These are phyloP conservation scores for Thripadectes ignobilis DNA, from an alignment of 2,797 vertebrate genomes.

Conservation along the genomic window DNA sequence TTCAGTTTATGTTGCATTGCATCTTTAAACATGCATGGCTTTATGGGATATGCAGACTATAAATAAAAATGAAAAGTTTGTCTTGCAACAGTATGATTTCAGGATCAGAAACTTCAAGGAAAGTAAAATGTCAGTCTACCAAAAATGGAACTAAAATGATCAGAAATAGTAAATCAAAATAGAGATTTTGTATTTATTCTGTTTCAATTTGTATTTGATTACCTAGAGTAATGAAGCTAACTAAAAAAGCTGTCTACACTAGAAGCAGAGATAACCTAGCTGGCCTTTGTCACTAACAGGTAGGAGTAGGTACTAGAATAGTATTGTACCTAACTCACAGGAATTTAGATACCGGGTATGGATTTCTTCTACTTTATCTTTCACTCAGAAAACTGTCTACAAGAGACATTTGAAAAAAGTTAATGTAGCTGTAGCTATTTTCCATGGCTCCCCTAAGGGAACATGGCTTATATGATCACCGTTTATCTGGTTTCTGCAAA, in stretches of 20 bases:
- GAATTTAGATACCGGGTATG: not conserved
- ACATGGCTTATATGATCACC: not conserved
- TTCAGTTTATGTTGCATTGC: not conserved
- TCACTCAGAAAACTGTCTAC: not conserved
- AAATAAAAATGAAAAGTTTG: not conserved
- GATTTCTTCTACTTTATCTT: not conserved
- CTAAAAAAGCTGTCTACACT: not conserved
- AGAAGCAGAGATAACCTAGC: not conserved
- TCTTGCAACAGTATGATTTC: not conserved
- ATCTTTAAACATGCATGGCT: fast-evolving
- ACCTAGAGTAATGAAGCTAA: not conserved
- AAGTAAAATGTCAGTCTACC: not conserved
- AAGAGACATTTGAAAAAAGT: not conserved
- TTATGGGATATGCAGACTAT: not conserved
- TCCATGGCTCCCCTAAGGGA: not conserved
- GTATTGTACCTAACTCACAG: not conserved
- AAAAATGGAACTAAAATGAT: not conserved
- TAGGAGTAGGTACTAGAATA: not conserved
- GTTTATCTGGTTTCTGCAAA: not conserved
- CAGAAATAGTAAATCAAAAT: not conserved
- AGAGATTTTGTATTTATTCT: not conserved
- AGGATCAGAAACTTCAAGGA: not conserved
- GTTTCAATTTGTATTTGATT: not conserved
- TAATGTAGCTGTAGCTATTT: not conserved
- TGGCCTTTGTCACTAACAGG: not conserved